These are phyloP conservation scores for Cheilosia variabilis DNA, from an alignment of 2,888 invertebrate species.

Conservation along the genomic window DNA sequence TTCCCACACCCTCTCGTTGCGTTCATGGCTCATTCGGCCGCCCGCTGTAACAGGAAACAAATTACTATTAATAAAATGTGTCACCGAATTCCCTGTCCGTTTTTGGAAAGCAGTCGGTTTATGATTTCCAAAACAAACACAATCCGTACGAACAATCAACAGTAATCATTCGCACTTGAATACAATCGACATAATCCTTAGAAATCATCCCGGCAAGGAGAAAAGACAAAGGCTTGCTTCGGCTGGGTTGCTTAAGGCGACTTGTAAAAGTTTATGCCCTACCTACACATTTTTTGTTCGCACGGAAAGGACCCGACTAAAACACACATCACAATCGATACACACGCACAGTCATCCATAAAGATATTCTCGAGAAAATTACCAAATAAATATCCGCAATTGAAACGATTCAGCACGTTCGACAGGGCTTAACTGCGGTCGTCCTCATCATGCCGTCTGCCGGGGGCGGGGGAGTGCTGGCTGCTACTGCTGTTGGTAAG, in stretches of 20 bases:
- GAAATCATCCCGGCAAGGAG: slow-evolving; percentile 39
- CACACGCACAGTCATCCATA: slow-evolving; percentile 65
- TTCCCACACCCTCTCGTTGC: slow-evolving; percentile 51
- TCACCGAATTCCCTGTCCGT: slow-evolving; percentile 52
- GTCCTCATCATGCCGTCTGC: background rate
- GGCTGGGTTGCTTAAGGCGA: slow-evolving; percentile 21
- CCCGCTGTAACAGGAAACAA: slow-evolving; percentile 46
- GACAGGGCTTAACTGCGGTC: slow-evolving; percentile 68
- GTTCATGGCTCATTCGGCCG: slow-evolving; percentile 63
- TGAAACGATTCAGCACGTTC: slow-evolving; percentile 74
- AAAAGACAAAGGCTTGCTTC: slow-evolving; percentile 16
- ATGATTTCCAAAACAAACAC: slow-evolving; percentile 46
- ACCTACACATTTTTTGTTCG: slow-evolving; percentile 36
- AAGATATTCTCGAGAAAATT: slow-evolving; percentile 63
- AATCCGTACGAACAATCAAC: slow-evolving; percentile 53
- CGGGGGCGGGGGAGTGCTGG: background rate
- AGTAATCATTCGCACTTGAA: slow-evolving; percentile 69
- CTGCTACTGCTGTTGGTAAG: slow-evolving; percentile 37
- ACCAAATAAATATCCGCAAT: slow-evolving; percentile 74
- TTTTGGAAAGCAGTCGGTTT: slow-evolving; percentile 40
- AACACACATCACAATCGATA: slow-evolving; percentile 44
- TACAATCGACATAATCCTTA: slow-evolving; percentile 50
- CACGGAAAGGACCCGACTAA: slow-evolving; percentile 45
- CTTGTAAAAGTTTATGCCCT: slow-evolving; percentile 47
- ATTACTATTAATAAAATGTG: slow-evolving; percentile 68